phyloP scores from a whole-genome alignment of 1,140 invertebrate genomes.

The Aporrectodea caliginosa region DNA sequence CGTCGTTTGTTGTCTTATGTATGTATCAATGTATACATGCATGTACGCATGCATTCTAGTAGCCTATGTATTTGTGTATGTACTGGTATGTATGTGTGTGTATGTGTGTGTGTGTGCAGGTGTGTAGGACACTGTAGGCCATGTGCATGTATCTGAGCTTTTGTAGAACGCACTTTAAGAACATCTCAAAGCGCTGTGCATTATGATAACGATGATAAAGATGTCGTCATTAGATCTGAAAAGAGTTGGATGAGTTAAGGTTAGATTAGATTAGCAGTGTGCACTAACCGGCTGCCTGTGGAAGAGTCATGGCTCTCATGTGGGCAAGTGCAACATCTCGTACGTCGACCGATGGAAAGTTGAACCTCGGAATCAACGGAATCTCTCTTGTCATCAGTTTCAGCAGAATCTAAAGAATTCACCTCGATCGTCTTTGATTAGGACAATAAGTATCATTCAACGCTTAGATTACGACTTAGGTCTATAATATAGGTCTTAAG shows the following conservation, averaged over 20 bases:
- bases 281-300: slow-evolving; percentile 55
- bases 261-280: neutral
- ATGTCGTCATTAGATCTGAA: too few relatives aligned
- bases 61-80: too few relatives aligned
- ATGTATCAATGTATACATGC: too few relatives aligned
- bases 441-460: neutral
- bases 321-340: slow-evolving; percentile 62
- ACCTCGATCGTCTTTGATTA: neutral
- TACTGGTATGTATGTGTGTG: too few relatives aligned
- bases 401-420: neutral
- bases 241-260: too few relatives aligned
- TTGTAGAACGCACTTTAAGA: too few relatives aligned
- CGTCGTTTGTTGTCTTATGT: too few relatives aligned
- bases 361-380: slow-evolving; percentile 58
- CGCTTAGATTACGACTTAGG: neutral
- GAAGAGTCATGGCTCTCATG: slow-evolving; percentile 58
- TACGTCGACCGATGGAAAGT: slow-evolving; percentile 59
- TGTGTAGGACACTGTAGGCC: neutral
- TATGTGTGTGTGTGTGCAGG: neutral
- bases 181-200: too few relatives aligned
- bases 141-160: neutral
- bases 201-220: too few relatives aligned
- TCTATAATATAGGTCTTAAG: too few relatives aligned
- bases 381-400: slow-evolving; percentile 56
- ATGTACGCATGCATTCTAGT: too few relatives aligned